Conservation (phyloP, 2,113 vertebrate species). For the Lagopus muta region DNA sequence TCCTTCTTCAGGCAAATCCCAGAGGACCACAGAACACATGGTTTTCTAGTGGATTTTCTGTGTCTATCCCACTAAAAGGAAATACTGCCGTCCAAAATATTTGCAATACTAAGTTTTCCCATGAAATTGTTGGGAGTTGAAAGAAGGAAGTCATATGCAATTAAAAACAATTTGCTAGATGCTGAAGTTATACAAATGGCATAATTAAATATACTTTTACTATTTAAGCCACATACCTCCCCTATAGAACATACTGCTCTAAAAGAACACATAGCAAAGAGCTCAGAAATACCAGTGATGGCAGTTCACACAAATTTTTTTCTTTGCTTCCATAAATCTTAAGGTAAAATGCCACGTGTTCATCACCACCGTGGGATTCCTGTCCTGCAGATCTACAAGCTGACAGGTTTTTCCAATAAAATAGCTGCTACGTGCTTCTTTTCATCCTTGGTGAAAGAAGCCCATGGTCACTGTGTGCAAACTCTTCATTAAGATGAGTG, state of each 20-base stretch:
- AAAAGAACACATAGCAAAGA: neutral
- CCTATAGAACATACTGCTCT: neutral
- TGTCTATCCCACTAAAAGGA: conserved; percentile 74
- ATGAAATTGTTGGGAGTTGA: conserved; percentile 64
- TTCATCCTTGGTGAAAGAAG: conserved; percentile 2
- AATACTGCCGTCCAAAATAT: conserved; percentile 71
- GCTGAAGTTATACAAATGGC: conserved; percentile 2
- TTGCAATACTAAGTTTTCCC: conserved; percentile 68
- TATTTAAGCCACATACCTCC: neutral
- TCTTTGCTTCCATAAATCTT: neutral
- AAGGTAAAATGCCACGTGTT: neutral
- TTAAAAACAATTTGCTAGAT: conserved; percentile 30
- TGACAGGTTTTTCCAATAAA: conserved; percentile 9
- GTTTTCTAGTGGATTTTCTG: conserved; percentile 68
- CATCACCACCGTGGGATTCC: neutral
- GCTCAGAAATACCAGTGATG: neutral
- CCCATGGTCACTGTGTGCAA: neutral
- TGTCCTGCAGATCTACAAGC: neutral
- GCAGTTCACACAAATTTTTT: neutral
- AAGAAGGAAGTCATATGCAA: conserved; percentile 53
- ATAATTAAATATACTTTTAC: neutral
- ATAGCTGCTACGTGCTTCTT: conserved; percentile 12
- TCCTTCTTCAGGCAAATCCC: conserved; percentile 81
- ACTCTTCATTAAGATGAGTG: neutral
- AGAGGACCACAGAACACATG: conserved; percentile 72